A percentile compares a stretch with the other conserved stretches of the same genome.
Evolutionary conservation across 2,797 vertebrate species (phyloP).

Genomic region (Malacoctenus gilli): DNA sequence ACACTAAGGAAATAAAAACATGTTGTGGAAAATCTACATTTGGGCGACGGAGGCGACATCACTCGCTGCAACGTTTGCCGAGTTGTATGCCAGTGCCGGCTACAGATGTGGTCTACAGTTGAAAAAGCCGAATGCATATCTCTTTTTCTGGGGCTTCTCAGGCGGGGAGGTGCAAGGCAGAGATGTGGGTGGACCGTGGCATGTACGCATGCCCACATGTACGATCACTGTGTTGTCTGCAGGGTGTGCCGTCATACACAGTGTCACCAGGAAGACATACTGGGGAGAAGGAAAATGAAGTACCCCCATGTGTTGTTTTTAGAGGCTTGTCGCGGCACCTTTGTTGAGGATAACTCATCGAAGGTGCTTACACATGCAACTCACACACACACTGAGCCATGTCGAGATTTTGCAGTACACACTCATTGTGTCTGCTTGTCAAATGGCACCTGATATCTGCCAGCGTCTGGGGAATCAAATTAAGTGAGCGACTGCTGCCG

Average conservation of each 20-base stretch:
- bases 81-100: constrained; percentile 46
- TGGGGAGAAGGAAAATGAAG: constrained; percentile 48
- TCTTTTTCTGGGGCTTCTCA: constrained; percentile 37
- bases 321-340: constrained; percentile 50
- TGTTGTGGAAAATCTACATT: constrained; percentile 75
- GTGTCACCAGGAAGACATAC: constrained; percentile 61
- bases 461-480: constrained; percentile 93
- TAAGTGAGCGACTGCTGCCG: constrained; percentile 87
- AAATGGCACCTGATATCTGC: constrained; percentile 81
- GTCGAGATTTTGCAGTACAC: constrained; percentile 63
- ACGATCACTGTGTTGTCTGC: constrained; percentile 57
- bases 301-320: constrained; percentile 52
- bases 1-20: constrained; percentile 73
- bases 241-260: constrained; percentile 61
- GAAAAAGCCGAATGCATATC: constrained; percentile 41
- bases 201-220: constrained; percentile 59
- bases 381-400: constrained; percentile 17
- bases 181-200: constrained; percentile 66
- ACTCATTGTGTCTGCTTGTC: constrained; percentile 76
- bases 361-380: constrained; percentile 12
- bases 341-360: constrained; percentile 53
- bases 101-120: constrained; percentile 70
- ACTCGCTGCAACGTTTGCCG: constrained; percentile 66
- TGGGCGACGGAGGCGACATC: constrained; percentile 69
- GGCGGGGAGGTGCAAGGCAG: constrained; percentile 29